Evolutionary conservation across 2,888 invertebrate genomes (phyloP), one percentile per base, ranked within the genome.

Genomic region (Aricia artaxerxes): DNA sequence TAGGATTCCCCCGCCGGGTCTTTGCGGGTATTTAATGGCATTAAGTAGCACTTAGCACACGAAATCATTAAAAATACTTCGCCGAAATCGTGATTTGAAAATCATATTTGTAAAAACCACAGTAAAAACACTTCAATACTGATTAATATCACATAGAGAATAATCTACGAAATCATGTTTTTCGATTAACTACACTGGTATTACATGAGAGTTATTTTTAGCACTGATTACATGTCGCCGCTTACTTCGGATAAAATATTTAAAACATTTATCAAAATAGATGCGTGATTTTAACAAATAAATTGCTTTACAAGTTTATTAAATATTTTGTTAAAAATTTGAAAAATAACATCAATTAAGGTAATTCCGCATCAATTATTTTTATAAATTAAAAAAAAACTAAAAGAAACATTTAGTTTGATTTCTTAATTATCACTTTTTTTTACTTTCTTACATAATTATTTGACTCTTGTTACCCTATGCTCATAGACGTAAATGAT

Each of bases 101-200:
- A 75, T 75, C 49, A 31, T 31, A 75, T 49, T 76, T 76, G 57
- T 6, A 76, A 53, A 76, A 76, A 76, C 53, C 49, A 13, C 13
- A 6, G 35, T 35, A 57, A 76, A 76, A 76, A 76, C 49, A 53
- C 40, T 5, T 76, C 53, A 76, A 76, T 76, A 31, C 49, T 75
- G 53, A 53, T 76, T 53, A 76, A 53, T 76, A 76, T 24, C 31
- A 38, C 31, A 49, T 75, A 75, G 31, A 76, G 53, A 53, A 76
- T 57, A 53, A 57, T 76, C 53, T 76, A 49, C 35, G 76, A 53
- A 76, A 76, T 76, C 53, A 76, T 76, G 76, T 76, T 76, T 76
- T 57, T 57, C 57, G 76, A 76, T 57, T 53, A 76, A 53, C 76
- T 53, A 76, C 53, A 69, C 16, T 5, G 69, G 16, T 69, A 9